Evolutionary conservation across 2,888 invertebrate genomes (phyloP), one percentile per base, ranked within the genome.

Genomic region (Mesorhabditis sp.): DNA sequence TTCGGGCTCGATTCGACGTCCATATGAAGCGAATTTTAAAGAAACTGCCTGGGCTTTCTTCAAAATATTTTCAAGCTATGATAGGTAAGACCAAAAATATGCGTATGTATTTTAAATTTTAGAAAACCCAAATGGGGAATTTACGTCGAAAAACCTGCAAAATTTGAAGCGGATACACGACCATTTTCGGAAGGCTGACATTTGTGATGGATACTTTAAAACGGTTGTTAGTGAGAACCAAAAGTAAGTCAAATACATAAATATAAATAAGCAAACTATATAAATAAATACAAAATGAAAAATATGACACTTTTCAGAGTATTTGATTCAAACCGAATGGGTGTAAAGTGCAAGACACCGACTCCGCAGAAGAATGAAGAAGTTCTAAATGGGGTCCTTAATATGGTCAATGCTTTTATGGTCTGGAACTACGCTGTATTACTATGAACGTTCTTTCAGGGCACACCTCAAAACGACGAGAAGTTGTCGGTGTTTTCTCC

Each of bases 401-500:
- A 72, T 10, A 65, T 66, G 62, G 45, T 73, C 62, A 68, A 71
- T 58, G 63, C 43, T n/a, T 72, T 72, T 65, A 67, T 69, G 13
- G 71, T 69, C 44, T 28, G 3, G 28, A 28, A 28, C 28, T 28
- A 28, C 28, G 28, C 28, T 28, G 28, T 28, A 28, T 28, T 28
- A 28, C 2, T 28, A 28, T 28, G 28, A 28, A 28, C 28, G 1
- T 28, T 28, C 28, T 67, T 45, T 43, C 65, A 64, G 62, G 65
- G 10, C 42, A 42, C 43, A 71, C 10, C 67, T 4, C 67, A 45
- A 50, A 50, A n/a, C 4, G 65, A 69, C 7, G 66, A 69, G 43
- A 76, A 77, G 69, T 70, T 78, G 64, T 78, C 79, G 5, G 74
- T 81, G 10, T 69, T 82, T 63, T 82, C 81, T 0, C 81, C 81